Conservation (phyloP, 2,113 vertebrate species). For the Sebastes fasciatus region DNA sequence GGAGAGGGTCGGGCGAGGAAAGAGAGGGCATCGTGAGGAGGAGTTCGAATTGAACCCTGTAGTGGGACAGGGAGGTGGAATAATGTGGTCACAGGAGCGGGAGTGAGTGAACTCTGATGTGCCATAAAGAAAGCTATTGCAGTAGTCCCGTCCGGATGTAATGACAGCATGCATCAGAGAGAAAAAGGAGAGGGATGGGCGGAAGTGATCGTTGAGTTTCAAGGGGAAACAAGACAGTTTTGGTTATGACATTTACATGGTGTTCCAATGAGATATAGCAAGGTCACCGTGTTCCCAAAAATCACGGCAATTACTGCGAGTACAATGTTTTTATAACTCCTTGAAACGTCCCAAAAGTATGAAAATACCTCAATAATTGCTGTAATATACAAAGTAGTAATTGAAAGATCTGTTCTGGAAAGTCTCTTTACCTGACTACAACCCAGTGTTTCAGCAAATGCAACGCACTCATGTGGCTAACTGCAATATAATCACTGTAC, state of each 20-base stretch:
- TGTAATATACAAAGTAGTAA: neutral
- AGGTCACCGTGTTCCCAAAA: neutral
- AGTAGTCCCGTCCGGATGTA: neutral
- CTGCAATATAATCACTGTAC: constrained; percentile 21
- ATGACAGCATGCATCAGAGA: constrained; percentile 6
- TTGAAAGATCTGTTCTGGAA: neutral
- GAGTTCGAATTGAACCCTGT: neutral
- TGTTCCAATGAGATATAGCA: constrained; percentile 12
- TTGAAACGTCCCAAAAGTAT: neutral
- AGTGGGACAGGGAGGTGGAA: too few relatives aligned
- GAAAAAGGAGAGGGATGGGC: neutral
- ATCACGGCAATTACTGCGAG: neutral
- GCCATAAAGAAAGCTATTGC: neutral
- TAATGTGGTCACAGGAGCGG: neutral
- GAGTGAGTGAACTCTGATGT: neutral
- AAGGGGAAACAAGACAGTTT: constrained; percentile 6
- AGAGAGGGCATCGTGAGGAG: neutral
- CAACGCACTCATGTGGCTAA: constrained; percentile 35
- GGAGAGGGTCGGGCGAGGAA: neutral
- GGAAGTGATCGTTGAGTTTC: neutral
- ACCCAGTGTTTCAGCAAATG: neutral
- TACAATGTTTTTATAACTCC: neutral
- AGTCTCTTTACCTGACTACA: neutral
- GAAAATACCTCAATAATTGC: neutral
- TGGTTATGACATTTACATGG: neutral